Evolutionary conservation across 2,888 invertebrate species (phyloP).

Genomic region (Dilophus febrilis): DNA sequence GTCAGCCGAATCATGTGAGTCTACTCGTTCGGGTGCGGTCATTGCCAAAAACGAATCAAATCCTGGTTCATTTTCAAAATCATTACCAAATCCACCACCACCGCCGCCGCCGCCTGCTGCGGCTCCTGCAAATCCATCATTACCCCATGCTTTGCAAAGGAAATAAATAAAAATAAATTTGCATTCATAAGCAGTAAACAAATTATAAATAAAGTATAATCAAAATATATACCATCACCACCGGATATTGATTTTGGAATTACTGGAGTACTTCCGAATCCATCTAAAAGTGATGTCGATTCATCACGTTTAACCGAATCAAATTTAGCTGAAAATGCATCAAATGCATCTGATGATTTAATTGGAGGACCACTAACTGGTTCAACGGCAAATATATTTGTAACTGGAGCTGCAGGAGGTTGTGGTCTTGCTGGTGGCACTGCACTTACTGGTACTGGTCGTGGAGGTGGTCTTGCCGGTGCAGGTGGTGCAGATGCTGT

Average conservation of each 20-base stretch:
- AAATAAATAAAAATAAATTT: background rate
- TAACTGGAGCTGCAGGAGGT: background rate
- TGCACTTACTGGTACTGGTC: background rate
- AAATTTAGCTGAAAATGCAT: conserved; percentile 80
- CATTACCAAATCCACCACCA: conserved; percentile 20
- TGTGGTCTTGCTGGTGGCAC: background rate
- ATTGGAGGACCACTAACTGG: background rate
- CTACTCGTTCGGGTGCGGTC: conserved; percentile 51
- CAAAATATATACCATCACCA: conserved; percentile 27
- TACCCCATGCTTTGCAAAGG: conserved; percentile 25
- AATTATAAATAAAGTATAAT: too few species aligned
- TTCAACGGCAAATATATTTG: too few species aligned
- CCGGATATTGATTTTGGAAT: conserved; percentile 9
- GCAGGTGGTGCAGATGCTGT: conserved; percentile 10
- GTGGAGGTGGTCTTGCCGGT: conserved; percentile 2
- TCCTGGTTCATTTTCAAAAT: conserved; percentile 53
- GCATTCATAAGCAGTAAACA: conserved; percentile 1
- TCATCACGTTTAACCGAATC: conserved; percentile 36
- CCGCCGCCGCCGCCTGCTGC: conserved; percentile 12
- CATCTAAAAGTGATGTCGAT: conserved; percentile 24
- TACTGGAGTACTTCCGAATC: conserved; percentile 19
- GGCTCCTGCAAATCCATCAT: conserved; percentile 27
- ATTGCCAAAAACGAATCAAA: conserved; percentile 69
- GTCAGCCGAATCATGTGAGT: conserved; percentile 54
- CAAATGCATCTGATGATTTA: conserved; percentile 44